These are phyloP conservation scores for Ommatoiulus sabulosus DNA, from an alignment of 2,888 invertebrate genomes.

Conservation along the genomic window DNA sequence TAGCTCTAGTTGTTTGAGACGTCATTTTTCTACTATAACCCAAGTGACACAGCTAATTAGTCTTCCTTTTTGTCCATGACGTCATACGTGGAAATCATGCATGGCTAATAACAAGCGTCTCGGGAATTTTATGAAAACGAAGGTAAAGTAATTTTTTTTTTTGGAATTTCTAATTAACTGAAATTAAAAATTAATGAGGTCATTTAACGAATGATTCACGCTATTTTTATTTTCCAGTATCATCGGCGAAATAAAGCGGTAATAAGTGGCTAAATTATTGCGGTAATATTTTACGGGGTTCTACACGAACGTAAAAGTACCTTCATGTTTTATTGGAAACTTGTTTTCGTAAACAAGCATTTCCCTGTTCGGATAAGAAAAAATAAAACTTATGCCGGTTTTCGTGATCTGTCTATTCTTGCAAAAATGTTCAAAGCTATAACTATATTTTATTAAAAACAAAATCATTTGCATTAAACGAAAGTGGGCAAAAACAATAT, in stretches of 20 bases:
- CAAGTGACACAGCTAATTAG: not conserved
- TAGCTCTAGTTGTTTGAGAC: too few species aligned
- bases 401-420: not conserved
- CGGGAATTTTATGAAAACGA: not conserved
- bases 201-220: conserved; percentile 1
- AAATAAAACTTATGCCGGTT: not conserved
- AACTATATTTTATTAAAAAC: too few species aligned
- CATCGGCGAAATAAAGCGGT: not conserved
- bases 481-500: too few species aligned
- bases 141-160: not conserved
- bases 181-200: not conserved
- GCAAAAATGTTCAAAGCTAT: not conserved
- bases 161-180: not conserved
- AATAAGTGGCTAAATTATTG: not conserved
- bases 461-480: too few species aligned
- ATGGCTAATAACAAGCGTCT: not conserved
- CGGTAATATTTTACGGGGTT: not conserved
- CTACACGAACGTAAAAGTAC: not conserved
- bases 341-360: not conserved
- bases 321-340: not conserved
- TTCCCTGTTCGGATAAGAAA: too few species aligned
- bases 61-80: not conserved
- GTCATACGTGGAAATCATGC: not conserved
- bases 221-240: not conserved
- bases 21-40: not conserved